Evolutionary conservation across 2,797 vertebrate genomes (phyloP), one percentile per base, ranked within the genome.

Genomic region (Echeneis naucrates): DNA sequence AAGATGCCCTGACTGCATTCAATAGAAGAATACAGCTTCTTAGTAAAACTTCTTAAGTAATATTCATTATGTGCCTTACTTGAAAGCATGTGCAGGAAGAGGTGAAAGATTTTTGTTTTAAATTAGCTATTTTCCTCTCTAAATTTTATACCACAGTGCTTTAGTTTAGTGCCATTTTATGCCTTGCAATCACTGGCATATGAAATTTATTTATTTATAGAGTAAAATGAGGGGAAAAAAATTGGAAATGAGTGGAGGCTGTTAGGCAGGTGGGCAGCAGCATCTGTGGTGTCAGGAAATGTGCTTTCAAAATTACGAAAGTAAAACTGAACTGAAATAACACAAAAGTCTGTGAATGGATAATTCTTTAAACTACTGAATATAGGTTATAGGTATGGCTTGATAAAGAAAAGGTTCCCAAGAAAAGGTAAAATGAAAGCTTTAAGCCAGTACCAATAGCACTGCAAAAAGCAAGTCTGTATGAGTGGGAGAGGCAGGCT

Each of bases 1-100:
- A 42, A 80, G 23, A 70, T 53, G 48, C n/a, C 53, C 38, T 76
- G 48, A 75, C 52, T 70, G 52, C 42, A 68, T 66, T 26, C 23
- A 68, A 68, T 14, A 17, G n/a, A 17, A 47, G n/a, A 44, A 68
- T 23, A 4, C n/a, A 58, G 32, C 5, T 19, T 69, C 21, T 57
- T 48, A 61, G 1, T 30, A 38, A n/a, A 55, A 17, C 24, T 70
- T 21, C 24, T 51, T 50, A 68, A 38, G 19, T 40, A 10, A 42
- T 24, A 32, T 30, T 30, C 2, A 63, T 44, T 48, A 24, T 50
- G 11, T 14, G 17, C 13, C 17, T 52, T 35, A 27, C 8, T 73
- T 55, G 27, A n/a, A 52, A 44, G 17, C n/a, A 67, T 54, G 45
- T 50, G 27, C 3, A 38, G 1, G 37, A 12, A 62, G 12, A 38